Base-by-base conservation (phyloP, 2,113 vertebrate species). In the Vulpes ferrilata region DNA sequence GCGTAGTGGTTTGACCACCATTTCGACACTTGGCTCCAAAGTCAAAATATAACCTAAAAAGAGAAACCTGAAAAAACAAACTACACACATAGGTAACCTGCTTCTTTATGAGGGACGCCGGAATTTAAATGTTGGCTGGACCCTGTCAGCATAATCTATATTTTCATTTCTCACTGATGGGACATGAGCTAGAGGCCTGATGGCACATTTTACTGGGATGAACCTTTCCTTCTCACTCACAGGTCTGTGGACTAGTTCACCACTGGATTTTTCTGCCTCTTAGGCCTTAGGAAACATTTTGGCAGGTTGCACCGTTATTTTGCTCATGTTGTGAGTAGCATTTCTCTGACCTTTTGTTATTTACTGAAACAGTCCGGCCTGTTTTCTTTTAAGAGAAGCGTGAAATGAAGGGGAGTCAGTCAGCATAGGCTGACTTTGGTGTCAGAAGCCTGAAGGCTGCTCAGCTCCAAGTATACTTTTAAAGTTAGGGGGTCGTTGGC, bases 301-400 rank as follows among this genome's bases (percentile, higher is more conserved):
- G 97, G 95, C 96, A 97, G 96, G 81, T 97, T 67, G 92, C 35
- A 30, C 88, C 62, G 90, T 97, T 97, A 97, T 98, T 98, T 98
- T 98, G 97, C 85, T 97, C 95, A 83, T 98, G 95, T 97, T 97
- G 94, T 96, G 96, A 94, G 90, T 69, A 79, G 95, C 82, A 53
- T 97, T 96, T 97, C 98, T 97, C 98, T 98, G 98, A 96, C 96
- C 97, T 98, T 98, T 98, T 97, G 98, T 98, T 98, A 95, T 98
- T 98, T 98, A 98, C 97, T 96, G 98, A 98, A 98, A 98, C 97
- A 98, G 98, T 95, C 98, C 95, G 90, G 97, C 95, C 97, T 98
- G 98, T 98, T 98, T 98, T 97, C 97, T 98, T 98, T 98, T 98
- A 97, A 98, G 97, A 98, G 97, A 97, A 98, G 98, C 95, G 64